Evolutionary conservation across 1,140 invertebrate species (phyloP).

Genomic region (Drosophila sp.): DNA sequence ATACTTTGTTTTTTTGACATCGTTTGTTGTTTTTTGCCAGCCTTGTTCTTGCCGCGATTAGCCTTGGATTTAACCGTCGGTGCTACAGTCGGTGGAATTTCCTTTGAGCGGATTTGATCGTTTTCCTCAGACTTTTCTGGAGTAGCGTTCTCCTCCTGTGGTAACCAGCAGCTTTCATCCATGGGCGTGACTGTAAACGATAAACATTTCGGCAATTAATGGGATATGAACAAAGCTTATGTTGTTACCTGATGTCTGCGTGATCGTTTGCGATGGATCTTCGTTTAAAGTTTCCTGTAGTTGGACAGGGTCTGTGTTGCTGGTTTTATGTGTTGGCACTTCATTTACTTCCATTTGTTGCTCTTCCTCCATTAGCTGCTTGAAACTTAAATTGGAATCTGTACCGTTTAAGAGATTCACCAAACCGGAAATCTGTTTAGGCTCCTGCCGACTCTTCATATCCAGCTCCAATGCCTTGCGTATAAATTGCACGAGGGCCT

Average conservation of each 20-base stretch:
- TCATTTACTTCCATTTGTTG: not conserved
- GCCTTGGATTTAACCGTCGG: constrained; percentile 22
- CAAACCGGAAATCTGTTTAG: constrained; percentile 84
- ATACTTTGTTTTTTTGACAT: constrained; percentile 21
- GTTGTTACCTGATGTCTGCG: not conserved
- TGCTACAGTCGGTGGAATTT: not conserved
- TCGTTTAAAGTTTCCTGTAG: not conserved
- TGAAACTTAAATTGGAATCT: constrained; percentile 42
- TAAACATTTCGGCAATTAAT: not conserved
- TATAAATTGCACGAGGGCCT: constrained; percentile 90
- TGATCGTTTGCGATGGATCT: not conserved
- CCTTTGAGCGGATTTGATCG: not conserved
- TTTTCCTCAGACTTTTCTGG: constrained; percentile 1
- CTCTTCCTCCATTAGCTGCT: constrained; percentile 40
- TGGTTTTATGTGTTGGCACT: not conserved
- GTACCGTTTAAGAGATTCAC: constrained; percentile 30
- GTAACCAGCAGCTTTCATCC: constrained; percentile 53
- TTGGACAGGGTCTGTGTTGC: not conserved
- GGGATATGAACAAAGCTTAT: not conserved
- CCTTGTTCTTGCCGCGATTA: constrained; percentile 35
- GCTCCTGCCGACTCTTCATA: constrained; percentile 85
- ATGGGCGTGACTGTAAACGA: constrained; percentile 4
- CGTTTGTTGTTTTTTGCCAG: constrained; percentile 37
- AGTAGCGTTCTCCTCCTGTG: constrained; percentile 19
- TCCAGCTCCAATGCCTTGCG: constrained; percentile 90